Evolutionary conservation across 1,140 invertebrate species (phyloP).

Genomic region (Pygmarrhopalites habei): DNA sequence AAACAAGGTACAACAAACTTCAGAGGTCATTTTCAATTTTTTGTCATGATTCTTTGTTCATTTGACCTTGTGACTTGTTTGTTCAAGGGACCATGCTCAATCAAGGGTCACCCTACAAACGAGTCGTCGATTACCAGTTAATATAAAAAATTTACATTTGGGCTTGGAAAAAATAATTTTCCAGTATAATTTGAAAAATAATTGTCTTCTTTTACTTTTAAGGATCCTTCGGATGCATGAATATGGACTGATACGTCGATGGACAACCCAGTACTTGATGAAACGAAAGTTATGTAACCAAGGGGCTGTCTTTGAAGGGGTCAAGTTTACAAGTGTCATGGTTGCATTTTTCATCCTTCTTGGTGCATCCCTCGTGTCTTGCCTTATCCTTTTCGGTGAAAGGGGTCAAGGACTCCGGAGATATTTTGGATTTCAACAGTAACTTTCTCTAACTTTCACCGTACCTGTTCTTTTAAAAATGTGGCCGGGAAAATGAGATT

Average conservation of each 20-base stretch:
- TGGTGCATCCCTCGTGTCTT: neutral
- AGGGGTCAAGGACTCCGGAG: too few relatives aligned
- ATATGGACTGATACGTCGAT: conserved; percentile 12
- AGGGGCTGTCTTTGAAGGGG: neutral
- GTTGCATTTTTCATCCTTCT: neutral
- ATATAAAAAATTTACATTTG: neutral
- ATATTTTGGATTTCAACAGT: too few relatives aligned
- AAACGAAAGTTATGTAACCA: neutral
- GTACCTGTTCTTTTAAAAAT: too few relatives aligned
- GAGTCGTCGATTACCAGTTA: conserved; percentile 29
- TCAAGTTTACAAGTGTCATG: neutral
- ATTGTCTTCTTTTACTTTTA: conserved; percentile 6
- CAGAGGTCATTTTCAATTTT: too few relatives aligned
- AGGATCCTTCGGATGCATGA: conserved; percentile 16
- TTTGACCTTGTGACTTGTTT: too few relatives aligned
- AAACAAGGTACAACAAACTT: too few relatives aligned
- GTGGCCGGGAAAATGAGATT: too few relatives aligned
- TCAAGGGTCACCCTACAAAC: conserved; percentile 16
- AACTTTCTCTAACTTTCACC: too few relatives aligned
- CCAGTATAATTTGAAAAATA: neutral
- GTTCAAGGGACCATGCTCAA: conserved; percentile 16
- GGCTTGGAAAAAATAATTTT: neutral
- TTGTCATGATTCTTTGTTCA: too few relatives aligned
- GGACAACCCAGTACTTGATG: conserved; percentile 2
- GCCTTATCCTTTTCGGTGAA: neutral